phyloP scores from a whole-genome alignment of 2,888 invertebrate species.

The Habrosyne pyritoides region DNA sequence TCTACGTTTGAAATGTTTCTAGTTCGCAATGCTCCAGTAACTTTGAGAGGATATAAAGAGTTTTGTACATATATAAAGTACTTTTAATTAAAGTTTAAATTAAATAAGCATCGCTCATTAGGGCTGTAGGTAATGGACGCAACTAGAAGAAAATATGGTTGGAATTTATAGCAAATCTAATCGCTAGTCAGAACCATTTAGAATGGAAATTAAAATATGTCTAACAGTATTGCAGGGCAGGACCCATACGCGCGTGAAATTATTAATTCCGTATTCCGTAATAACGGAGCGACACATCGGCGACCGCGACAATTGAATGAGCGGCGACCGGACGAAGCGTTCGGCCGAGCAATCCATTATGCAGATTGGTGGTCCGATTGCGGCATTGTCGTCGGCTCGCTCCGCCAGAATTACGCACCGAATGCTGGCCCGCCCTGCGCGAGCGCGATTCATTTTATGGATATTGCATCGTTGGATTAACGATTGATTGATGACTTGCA shows the following conservation, averaged over 20 bases:
- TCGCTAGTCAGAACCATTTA: not conserved
- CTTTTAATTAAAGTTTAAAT: not conserved
- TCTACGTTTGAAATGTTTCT: not conserved
- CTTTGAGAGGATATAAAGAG: not conserved
- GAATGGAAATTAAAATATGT: not conserved
- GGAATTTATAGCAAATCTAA: not conserved
- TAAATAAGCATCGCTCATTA: not conserved
- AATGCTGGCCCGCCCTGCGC: slow-evolving; percentile 35
- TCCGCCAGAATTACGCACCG: slow-evolving; percentile 64
- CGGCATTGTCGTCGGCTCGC: slow-evolving; percentile 77
- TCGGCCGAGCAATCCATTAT: slow-evolving; percentile 82
- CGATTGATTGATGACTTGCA: slow-evolving; percentile 72
- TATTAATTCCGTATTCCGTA: slow-evolving; percentile 76
- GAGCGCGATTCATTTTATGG: slow-evolving; percentile 59
- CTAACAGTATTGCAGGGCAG: not conserved
- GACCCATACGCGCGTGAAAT: slow-evolving; percentile 53
- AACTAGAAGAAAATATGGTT: not conserved
- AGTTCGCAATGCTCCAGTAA: not conserved
- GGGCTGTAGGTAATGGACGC: not conserved
- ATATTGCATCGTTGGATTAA: slow-evolving; percentile 74
- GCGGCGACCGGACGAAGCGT: slow-evolving; percentile 73
- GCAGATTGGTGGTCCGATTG: slow-evolving; percentile 81
- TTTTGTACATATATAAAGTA: not conserved
- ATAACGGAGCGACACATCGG: slow-evolving; percentile 76
- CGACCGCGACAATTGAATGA: slow-evolving; percentile 81